phyloP scores from a whole-genome alignment of 2,797 vertebrate genomes.

The Jordanella pulchra region DNA sequence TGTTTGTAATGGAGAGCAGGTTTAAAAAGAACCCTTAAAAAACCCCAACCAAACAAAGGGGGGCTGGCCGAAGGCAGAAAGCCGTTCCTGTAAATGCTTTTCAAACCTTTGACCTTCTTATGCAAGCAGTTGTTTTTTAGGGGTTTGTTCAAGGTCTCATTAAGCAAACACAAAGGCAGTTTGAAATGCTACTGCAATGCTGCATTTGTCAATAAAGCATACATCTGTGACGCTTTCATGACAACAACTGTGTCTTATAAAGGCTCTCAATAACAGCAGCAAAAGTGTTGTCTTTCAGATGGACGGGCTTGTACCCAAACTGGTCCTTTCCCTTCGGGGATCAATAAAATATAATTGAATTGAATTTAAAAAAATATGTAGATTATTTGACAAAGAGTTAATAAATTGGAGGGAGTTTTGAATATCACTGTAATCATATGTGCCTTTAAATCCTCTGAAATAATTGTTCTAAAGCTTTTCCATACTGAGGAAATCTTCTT shows the following conservation, averaged over 20 bases:
- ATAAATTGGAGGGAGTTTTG: conserved; percentile 34
- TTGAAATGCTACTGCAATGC: conserved; percentile 1
- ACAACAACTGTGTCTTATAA: not conserved
- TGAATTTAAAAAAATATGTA: conserved; percentile 20
- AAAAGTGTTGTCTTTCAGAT: conserved; percentile 22
- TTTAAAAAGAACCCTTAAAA: not conserved
- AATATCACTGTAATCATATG: conserved; percentile 19
- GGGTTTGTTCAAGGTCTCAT: conserved; percentile 5
- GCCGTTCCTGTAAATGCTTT: conserved; percentile 1
- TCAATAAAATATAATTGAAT: too few relatives aligned
- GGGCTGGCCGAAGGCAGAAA: not conserved
- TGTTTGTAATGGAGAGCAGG: not conserved
- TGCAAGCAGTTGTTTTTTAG: conserved; percentile 4
- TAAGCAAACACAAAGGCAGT: conserved; percentile 16
- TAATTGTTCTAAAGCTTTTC: conserved; percentile 28
- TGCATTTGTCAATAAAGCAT: not conserved
- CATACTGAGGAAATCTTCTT: conserved; percentile 2
- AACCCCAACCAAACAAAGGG: not conserved
- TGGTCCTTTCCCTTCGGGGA: too few relatives aligned
- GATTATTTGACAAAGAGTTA: conserved; percentile 49
- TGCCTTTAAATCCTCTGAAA: conserved; percentile 26
- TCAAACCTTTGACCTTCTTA: conserved; percentile 21
- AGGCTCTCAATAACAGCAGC: too few relatives aligned
- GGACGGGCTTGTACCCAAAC: too few relatives aligned
- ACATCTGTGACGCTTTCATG: not conserved